Evolutionary conservation across 2,888 invertebrate genomes (phyloP).

Genomic region (Drosophila yooni): DNA sequence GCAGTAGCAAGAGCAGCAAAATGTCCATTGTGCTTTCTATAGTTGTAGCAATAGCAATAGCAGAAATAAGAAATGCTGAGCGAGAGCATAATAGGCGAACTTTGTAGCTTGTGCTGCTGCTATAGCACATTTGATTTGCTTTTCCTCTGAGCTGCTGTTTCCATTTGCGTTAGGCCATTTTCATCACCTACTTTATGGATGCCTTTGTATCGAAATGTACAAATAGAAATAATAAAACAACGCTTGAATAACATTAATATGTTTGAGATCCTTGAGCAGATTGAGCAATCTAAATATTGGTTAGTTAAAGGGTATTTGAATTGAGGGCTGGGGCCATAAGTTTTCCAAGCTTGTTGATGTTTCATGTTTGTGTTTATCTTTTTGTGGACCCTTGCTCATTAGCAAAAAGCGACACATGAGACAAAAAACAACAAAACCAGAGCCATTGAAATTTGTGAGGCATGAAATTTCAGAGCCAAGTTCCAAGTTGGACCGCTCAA

Average conservation of each 20-base stretch:
- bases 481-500: conserved; percentile 23
- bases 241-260: background rate
- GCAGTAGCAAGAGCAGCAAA: background rate
- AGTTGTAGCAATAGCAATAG: background rate
- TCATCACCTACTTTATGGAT: too few relatives aligned
- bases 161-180: background rate
- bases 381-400: conserved; percentile 58
- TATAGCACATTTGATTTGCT: background rate
- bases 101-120: background rate
- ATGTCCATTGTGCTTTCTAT: background rate
- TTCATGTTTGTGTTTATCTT: conserved; percentile 34
- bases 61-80: background rate
- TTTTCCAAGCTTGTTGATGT: conserved; percentile 51
- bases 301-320: conserved; percentile 39
- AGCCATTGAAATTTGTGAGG: conserved; percentile 30
- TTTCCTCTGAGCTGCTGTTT: background rate
- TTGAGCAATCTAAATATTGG: conserved; percentile 43
- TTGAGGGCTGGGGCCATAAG: conserved; percentile 15
- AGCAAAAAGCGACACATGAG: conserved; percentile 62
- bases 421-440: conserved; percentile 36
- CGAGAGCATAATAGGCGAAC: background rate
- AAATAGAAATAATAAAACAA: background rate
- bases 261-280: background rate
- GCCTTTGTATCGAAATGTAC: background rate
- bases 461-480: conserved; percentile 43